Evolutionary conservation across 2,113 vertebrate species (phyloP).

Genomic region (Semicossyphus pulcher): DNA sequence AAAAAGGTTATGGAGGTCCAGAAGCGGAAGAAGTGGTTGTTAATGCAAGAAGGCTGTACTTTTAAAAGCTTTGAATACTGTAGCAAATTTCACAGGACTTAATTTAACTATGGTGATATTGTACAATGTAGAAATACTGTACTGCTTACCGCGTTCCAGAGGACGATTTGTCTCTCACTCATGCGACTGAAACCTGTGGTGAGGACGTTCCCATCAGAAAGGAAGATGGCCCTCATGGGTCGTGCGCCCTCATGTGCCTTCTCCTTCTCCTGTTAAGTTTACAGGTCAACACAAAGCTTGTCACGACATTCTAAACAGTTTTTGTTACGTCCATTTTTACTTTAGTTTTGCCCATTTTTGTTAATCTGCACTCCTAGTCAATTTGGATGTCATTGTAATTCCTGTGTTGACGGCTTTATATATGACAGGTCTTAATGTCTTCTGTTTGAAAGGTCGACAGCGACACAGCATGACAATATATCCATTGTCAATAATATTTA

Average conservation of each 20-base stretch:
- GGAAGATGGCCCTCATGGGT: slow-evolving; percentile 96
- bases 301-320: background rate
- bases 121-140: background rate
- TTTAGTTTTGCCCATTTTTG: too few species aligned
- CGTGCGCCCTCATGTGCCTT: slow-evolving; percentile 95
- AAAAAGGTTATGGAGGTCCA: background rate
- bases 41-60: background rate
- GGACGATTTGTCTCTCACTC: slow-evolving; percentile 95
- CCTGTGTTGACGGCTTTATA: too few species aligned
- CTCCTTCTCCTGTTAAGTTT: slow-evolving; percentile 90
- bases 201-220: slow-evolving; percentile 92
- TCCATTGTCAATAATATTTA: background rate
- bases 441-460: background rate
- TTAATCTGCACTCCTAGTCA: too few species aligned
- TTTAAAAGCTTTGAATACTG: background rate
- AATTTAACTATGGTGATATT: background rate
- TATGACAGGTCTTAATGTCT: background rate
- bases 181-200: slow-evolving; percentile 98
- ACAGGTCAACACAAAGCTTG: background rate
- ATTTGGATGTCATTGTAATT: too few species aligned
- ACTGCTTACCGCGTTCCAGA: slow-evolving; percentile 90
- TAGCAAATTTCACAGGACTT: too few species aligned
- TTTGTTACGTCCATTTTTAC: background rate
- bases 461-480: background rate
- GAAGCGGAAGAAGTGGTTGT: background rate